Percentiles rank a stretch among this genome's conserved stretches.
Conservation (phyloP, 1,140 invertebrate genomes). For the Anastrepha ludens region DNA sequence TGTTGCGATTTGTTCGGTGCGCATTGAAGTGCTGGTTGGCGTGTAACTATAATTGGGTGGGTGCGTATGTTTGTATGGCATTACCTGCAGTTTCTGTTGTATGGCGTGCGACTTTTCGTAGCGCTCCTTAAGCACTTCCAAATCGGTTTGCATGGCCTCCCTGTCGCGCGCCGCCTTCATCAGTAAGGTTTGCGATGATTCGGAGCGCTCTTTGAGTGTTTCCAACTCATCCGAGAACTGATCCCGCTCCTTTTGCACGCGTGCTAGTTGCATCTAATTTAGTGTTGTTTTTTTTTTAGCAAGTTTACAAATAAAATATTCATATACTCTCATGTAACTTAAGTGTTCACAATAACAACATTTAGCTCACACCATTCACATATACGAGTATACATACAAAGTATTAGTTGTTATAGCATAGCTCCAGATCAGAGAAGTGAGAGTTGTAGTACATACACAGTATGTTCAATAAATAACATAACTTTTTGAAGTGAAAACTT, state of each 20-base stretch:
- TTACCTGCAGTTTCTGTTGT: constrained; percentile 88
- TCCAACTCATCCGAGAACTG: constrained; percentile 86
- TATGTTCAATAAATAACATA: no score
- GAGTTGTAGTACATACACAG: constrained; percentile 3
- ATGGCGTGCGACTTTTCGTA: constrained; percentile 90
- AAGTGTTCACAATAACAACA: constrained; percentile 52
- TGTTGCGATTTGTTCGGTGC: constrained; percentile 4
- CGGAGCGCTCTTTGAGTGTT: constrained; percentile 86
- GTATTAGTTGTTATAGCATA: constrained; percentile 21
- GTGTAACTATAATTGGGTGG: background rate
- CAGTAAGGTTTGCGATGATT: constrained; percentile 86
- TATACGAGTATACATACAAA: constrained; percentile 1
- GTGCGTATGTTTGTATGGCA: constrained; percentile 3
- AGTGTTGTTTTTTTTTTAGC: constrained; percentile 19
- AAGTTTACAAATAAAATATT: constrained; percentile 53
- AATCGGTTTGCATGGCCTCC: constrained; percentile 87
- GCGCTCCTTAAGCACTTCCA: constrained; percentile 89
- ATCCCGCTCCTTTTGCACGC: constrained; percentile 92
- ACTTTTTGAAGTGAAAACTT: no score
- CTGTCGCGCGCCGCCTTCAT: constrained; percentile 89
- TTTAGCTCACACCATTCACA: constrained; percentile 41
- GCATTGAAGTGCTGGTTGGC: background rate
- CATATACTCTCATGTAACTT: constrained; percentile 8
- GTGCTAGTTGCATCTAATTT: constrained; percentile 80
- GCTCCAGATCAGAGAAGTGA: background rate